Evolutionary conservation across 2,888 invertebrate species (phyloP).

Genomic region (Alloscopus bannaensis): DNA sequence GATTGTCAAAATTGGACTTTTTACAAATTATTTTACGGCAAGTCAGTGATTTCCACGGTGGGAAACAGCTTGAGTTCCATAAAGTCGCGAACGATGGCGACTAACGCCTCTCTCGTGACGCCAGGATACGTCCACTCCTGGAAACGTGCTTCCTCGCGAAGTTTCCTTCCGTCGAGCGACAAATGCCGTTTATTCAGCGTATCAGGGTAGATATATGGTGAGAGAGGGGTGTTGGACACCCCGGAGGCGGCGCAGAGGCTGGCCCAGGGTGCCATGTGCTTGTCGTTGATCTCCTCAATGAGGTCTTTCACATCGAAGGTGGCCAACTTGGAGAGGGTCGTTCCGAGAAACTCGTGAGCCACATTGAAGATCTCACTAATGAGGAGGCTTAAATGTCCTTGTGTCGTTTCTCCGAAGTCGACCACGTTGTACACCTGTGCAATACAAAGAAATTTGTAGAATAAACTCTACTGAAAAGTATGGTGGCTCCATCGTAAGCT

Average conservation of each 20-base stretch:
- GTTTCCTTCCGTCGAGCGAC: conserved; percentile 83
- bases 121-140: conserved; percentile 79
- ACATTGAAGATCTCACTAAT: conserved; percentile 90
- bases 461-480: too few species aligned
- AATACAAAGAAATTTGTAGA: not conserved
- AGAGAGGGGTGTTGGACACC: conserved; percentile 89
- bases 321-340: conserved; percentile 86
- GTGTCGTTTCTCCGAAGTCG: conserved; percentile 88
- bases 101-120: conserved; percentile 81
- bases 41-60: too few species aligned
- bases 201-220: conserved; percentile 91
- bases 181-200: conserved; percentile 88
- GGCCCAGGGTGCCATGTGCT: conserved; percentile 94
- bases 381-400: conserved; percentile 88
- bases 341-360: conserved; percentile 91
- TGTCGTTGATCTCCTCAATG: conserved; percentile 94
- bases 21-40: too few species aligned
- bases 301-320: conserved; percentile 87
- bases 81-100: conserved; percentile 87
- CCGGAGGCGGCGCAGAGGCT: conserved; percentile 86
- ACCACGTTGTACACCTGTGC: conserved; percentile 80
- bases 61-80: conserved; percentile 89
- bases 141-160: conserved; percentile 80
- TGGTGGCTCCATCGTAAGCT: too few species aligned
- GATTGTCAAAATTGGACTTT: too few species aligned